phyloP scores from a whole-genome alignment of 2,797 vertebrate species.

The Jordanella pulchra region DNA sequence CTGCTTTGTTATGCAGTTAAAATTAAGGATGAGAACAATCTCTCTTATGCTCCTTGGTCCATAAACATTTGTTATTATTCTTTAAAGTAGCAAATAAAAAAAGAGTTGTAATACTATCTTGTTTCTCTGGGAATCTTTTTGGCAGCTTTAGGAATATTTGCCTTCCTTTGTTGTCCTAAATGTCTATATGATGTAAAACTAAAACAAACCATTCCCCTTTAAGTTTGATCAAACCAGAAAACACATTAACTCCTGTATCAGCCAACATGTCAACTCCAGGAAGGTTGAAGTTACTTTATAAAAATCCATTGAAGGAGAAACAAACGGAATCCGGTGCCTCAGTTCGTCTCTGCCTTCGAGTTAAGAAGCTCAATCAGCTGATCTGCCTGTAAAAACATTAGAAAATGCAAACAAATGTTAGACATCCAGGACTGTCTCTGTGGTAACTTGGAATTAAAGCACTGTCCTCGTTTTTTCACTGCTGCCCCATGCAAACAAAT shows the following conservation, averaged over 20 bases:
- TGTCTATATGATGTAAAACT: not conserved
- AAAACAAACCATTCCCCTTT: not conserved
- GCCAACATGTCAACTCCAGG: conserved; percentile 12
- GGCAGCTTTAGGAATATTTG: conserved; percentile 1
- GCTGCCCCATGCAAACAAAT: not conserved
- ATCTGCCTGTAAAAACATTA: conserved; percentile 84
- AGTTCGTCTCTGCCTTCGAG: conserved; percentile 77
- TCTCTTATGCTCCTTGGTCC: conserved; percentile 28
- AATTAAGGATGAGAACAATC: not conserved
- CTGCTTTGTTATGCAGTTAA: not conserved
- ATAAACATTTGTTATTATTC: not conserved
- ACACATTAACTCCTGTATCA: conserved; percentile 2
- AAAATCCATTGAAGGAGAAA: not conserved
- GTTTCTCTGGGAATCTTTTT: not conserved
- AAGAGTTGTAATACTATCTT: not conserved
- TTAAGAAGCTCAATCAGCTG: conserved; percentile 89
- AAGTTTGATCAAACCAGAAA: conserved; percentile 5
- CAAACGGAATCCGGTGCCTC: conserved; percentile 48
- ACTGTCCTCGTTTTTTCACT: too few relatives aligned
- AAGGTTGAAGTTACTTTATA: not conserved
- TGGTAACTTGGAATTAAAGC: too few relatives aligned
- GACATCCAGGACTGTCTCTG: not conserved
- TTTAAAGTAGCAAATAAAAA: not conserved
- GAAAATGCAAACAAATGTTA: conserved; percentile 19
- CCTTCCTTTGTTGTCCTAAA: conserved; percentile 11